Evolutionary conservation across 2,113 vertebrate genomes (phyloP).

Genomic region (Hiodon tergisus): DNA sequence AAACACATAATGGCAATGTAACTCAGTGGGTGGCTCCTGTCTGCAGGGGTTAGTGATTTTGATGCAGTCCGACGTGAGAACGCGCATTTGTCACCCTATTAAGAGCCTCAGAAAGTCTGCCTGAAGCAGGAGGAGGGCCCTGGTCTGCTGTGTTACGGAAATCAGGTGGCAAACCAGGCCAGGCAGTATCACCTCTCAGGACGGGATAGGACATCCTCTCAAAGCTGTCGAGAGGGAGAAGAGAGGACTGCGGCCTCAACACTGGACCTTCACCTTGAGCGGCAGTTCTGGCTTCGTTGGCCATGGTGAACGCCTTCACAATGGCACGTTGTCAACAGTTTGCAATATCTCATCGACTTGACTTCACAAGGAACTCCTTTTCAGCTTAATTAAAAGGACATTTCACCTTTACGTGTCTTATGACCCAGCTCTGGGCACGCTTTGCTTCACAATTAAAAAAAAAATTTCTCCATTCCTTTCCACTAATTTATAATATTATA

Average conservation of each 20-base stretch:
- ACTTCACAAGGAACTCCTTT: no score
- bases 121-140: conserved; percentile 39
- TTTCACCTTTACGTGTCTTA: no score
- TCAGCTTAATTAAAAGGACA: no score
- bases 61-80: conserved; percentile 59
- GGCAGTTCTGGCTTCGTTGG: no score
- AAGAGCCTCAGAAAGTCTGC: conserved; percentile 60
- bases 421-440: no score
- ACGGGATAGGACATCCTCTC: conserved; percentile 40
- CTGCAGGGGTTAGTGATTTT: conserved; percentile 61
- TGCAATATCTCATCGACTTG: no score
- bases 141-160: conserved; percentile 48
- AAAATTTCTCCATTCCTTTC: no score
- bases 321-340: no score
- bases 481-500: no score
- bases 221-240: conserved; percentile 38
- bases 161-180: conserved; percentile 58
- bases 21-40: conserved; percentile 65
- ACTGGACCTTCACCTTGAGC: no score
- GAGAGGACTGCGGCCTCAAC: conserved; percentile 25
- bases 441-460: no score
- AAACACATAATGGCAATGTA: conserved; percentile 65
- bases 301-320: no score
- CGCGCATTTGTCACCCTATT: conserved; percentile 63
- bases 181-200: conserved; percentile 50